Conservation (phyloP, 2,113 vertebrate species). For the Nibea albiflora region DNA sequence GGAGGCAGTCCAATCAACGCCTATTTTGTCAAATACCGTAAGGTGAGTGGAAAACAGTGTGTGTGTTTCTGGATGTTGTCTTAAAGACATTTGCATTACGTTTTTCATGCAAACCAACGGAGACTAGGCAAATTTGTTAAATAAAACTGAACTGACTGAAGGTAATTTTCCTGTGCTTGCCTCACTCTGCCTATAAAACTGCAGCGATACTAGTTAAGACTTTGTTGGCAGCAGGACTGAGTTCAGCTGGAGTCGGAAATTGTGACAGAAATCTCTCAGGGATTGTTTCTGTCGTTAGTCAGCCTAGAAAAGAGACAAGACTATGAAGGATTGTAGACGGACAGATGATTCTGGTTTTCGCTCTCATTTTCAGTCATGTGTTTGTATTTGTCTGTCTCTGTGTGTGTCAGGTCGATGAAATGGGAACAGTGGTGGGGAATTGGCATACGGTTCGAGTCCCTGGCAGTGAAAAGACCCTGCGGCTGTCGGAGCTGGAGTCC, state of each 20-base stretch:
- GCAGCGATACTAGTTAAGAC: slow-evolving; percentile 48
- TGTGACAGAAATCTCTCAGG: slow-evolving; percentile 63
- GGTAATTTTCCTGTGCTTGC: slow-evolving; percentile 59
- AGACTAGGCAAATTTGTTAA: slow-evolving; percentile 1
- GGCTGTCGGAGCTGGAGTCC: slow-evolving; percentile 91
- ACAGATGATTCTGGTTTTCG: slow-evolving; percentile 40
- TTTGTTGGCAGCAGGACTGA: slow-evolving; percentile 47
- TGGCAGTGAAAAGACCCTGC: slow-evolving; percentile 93
- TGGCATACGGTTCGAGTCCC: slow-evolving; percentile 96
- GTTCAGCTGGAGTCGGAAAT: slow-evolving; percentile 64
- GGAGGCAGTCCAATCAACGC: slow-evolving; percentile 91
- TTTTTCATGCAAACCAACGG: slow-evolving; percentile 11
- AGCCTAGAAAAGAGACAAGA: slow-evolving; percentile 16
- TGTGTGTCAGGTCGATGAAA: slow-evolving; percentile 89
- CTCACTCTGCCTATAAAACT: slow-evolving; percentile 63
- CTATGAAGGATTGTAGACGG: not conserved
- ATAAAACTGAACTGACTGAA: slow-evolving; percentile 15
- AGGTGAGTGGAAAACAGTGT: slow-evolving; percentile 82
- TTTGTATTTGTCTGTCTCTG: slow-evolving; percentile 50
- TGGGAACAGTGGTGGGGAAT: slow-evolving; percentile 79
- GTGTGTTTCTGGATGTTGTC: not conserved
- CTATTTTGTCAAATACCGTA: slow-evolving; percentile 97
- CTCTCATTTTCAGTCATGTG: slow-evolving; percentile 16
- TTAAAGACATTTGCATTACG: not conserved
- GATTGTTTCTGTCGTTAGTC: slow-evolving; percentile 39